Evolutionary conservation across 2,113 vertebrate species (phyloP).

Genomic region (Aegithalos caudatus): DNA sequence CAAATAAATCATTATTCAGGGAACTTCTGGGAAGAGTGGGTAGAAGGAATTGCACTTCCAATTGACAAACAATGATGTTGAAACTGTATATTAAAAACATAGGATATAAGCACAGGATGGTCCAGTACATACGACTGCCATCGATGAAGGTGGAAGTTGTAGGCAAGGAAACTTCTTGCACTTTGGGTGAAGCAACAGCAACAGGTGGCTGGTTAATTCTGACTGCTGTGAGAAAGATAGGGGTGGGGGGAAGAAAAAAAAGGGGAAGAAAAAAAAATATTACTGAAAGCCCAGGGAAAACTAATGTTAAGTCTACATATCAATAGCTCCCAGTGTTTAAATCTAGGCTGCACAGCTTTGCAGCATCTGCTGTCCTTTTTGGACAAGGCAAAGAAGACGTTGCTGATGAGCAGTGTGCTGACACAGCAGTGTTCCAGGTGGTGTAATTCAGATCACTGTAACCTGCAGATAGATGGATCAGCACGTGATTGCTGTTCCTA

Average conservation of each 20-base stretch:
- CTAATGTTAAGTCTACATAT: background rate
- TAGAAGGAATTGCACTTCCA: background rate
- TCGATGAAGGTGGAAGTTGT: slow-evolving; percentile 72
- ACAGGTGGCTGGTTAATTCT: slow-evolving; percentile 72
- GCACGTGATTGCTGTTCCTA: background rate
- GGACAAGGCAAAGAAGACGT: background rate
- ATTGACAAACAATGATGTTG: background rate
- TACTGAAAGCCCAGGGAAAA: background rate
- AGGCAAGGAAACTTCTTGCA: slow-evolving; percentile 74
- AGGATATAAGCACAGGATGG: background rate
- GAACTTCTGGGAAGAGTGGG: background rate
- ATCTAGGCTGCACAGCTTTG: background rate
- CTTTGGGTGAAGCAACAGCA: slow-evolving; percentile 71
- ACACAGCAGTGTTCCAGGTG: background rate
- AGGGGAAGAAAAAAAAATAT: fast-evolving
- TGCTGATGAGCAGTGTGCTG: background rate
- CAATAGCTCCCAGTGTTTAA: background rate
- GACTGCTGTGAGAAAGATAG: slow-evolving; percentile 37
- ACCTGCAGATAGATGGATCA: fast-evolving
- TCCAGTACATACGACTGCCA: slow-evolving; percentile 76
- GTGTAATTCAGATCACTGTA: background rate
- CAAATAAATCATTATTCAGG: background rate
- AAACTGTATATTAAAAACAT: background rate
- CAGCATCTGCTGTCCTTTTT: background rate
- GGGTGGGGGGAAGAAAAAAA: fast-evolving